Base-by-base conservation (phyloP, 2,797 vertebrate species). In the Leptodactylus fallax region DNA sequence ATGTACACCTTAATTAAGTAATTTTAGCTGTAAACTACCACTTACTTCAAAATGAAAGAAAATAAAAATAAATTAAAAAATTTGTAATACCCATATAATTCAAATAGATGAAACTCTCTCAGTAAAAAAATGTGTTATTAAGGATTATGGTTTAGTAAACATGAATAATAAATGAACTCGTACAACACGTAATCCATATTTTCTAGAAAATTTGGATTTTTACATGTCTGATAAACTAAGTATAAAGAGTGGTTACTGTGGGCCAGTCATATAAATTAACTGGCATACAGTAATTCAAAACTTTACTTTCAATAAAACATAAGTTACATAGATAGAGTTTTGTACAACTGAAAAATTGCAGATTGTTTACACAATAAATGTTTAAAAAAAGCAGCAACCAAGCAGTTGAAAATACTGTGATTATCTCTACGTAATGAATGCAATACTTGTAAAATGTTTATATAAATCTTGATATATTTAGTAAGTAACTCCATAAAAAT, bases 381-480 rank as follows among this genome's bases (percentile, higher is more conserved):
- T 95, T 94, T 81, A 95, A 94, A 96, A 97, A 95, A 77, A 77
- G 72, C 72, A 77, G 72, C 72, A 77, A 97, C 94, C 93, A 95
- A 96, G 94, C 94, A 90, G 95, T 97, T 95, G 95, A 96, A 94
- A 94, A 94, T 95, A 95, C 95, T 94, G 93, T 96, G 94, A 95
- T 95, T 94, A 93, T 96, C 95, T 96, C 93, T 96, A 97, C 94
- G 95, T 93, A 93, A 95, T 95, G 95, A 96, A 91, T 96, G 96
- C 95, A 95, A 96, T 95, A 96, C 95, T 96, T 96, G 95, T 95
- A 97, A 97, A 97, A 97, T 96, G 95, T 95, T 36, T 96, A 96
- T 96, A 97, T 95, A 98, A 98, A 97, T 97, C 95, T 93, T 91
- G 95, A 95, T 96, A 96, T 96, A 96, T 96, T 94, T 94, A 95